These are phyloP conservation scores for Hippocampus zosterae DNA, from an alignment of 2,113 vertebrate species.

Conservation along the genomic window DNA sequence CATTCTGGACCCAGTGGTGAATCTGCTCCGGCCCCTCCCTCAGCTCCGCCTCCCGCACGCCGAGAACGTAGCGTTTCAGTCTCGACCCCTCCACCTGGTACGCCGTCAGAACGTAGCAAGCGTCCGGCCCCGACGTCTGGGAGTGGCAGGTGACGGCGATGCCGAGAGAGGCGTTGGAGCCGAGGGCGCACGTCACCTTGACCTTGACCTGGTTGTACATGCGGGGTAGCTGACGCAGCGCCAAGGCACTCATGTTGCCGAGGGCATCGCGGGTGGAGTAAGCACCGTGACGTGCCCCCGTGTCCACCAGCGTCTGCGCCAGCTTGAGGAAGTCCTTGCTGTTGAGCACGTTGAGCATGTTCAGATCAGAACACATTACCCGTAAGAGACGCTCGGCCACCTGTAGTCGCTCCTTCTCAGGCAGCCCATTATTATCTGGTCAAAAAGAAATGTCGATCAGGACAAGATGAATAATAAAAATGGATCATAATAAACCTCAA, in stretches of 20 bases:
- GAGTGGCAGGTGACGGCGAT: constrained; percentile 96
- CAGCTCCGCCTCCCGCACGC: constrained; percentile 84
- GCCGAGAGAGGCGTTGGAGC: constrained; percentile 89
- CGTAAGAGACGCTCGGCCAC: constrained; percentile 90
- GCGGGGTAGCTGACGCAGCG: constrained; percentile 90
- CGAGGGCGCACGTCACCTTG: constrained; percentile 94
- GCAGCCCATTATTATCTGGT: constrained; percentile 82
- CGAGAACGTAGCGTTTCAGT: constrained; percentile 91
- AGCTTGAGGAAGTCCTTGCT: constrained; percentile 96
- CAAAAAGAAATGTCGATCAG: constrained; percentile 29
- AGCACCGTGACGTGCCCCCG: constrained; percentile 90
- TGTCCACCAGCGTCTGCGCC: constrained; percentile 93
- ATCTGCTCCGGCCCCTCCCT: constrained; percentile 89
- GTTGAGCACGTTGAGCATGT: constrained; percentile 84
- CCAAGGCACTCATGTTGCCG: constrained; percentile 91
- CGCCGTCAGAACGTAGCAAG: constrained; percentile 90
- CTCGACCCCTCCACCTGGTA: constrained; percentile 91
- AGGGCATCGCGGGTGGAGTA: constrained; percentile 92
- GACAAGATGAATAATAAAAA: constrained; percentile 12
- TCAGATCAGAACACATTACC: constrained; percentile 93
- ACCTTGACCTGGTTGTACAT: constrained; percentile 99
- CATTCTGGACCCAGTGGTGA: constrained; percentile 97
- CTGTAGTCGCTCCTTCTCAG: constrained; percentile 96
- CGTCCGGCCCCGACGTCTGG: constrained; percentile 83
- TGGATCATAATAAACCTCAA: constrained; percentile 10